Evolutionary conservation across 2,797 vertebrate genomes (phyloP).

Genomic region (Rachycentron canadum): DNA sequence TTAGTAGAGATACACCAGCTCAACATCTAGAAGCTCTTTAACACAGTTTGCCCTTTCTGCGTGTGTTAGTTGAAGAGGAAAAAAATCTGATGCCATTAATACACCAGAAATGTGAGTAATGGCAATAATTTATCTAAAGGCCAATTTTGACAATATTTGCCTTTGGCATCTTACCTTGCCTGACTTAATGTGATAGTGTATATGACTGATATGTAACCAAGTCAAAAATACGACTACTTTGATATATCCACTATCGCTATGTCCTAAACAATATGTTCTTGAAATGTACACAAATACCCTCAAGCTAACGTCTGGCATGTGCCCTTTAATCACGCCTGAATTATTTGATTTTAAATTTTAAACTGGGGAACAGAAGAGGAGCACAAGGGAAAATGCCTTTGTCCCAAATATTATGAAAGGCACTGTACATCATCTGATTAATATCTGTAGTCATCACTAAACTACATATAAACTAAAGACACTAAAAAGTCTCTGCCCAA

Average conservation of each 20-base stretch:
- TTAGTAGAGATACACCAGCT: neutral
- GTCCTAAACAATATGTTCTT: too few relatives aligned
- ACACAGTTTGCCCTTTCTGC: neutral
- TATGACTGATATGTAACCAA: neutral
- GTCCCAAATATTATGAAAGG: too few relatives aligned
- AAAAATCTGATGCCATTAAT: neutral
- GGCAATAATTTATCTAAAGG: neutral
- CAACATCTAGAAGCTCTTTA: neutral
- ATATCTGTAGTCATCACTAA: neutral
- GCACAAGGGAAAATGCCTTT: too few relatives aligned
- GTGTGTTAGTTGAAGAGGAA: neutral
- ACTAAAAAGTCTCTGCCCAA: neutral
- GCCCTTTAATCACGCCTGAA: too few relatives aligned
- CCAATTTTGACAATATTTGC: neutral
- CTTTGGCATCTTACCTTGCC: neutral
- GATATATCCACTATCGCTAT: too few relatives aligned
- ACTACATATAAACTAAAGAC: neutral
- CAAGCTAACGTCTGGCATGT: too few relatives aligned
- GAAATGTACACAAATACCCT: too few relatives aligned
- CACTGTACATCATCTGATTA: too few relatives aligned
- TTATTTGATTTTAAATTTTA: too few relatives aligned
- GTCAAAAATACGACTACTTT: too few relatives aligned
- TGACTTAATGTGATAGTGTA: neutral
- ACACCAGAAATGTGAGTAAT: neutral
- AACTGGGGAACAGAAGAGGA: too few relatives aligned